phyloP scores from a whole-genome alignment of 2,888 invertebrate genomes.

The Nymphalis c-album region DNA sequence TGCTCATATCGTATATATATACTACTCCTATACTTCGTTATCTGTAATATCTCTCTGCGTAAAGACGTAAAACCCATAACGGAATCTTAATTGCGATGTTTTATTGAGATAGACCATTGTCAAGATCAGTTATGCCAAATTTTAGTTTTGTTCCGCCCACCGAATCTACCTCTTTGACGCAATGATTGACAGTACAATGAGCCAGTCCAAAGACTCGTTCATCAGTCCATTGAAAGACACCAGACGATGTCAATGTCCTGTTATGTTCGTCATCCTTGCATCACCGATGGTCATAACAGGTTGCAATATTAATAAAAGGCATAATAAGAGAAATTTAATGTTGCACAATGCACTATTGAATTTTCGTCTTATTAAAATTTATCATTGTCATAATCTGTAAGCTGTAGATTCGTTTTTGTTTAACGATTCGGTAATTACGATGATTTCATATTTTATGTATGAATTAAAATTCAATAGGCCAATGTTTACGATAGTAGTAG shows the following conservation, averaged over 20 bases:
- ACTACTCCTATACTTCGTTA: constrained; percentile 10
- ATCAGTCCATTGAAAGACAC: constrained; percentile 47
- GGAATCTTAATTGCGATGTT: constrained; percentile 30
- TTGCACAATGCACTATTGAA: constrained; percentile 27
- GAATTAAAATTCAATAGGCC: too few species aligned
- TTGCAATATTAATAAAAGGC: constrained; percentile 32
- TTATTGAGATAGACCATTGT: constrained; percentile 29
- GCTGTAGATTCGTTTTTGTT: too few species aligned
- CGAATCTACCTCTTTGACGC: constrained; percentile 26
- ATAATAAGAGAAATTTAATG: constrained; percentile 26
- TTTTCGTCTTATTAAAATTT: constrained; percentile 12
- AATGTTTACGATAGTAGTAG: too few species aligned
- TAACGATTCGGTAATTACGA: too few species aligned
- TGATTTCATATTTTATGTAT: too few species aligned
- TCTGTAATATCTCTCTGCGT: constrained; percentile 6
- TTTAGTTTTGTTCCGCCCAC: constrained; percentile 27
- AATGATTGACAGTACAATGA: constrained; percentile 54
- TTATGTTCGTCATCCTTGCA: constrained; percentile 40
- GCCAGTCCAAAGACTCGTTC: constrained; percentile 43
- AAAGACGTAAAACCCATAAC: constrained; percentile 29
- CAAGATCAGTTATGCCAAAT: constrained; percentile 33
- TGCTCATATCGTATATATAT: neutral
- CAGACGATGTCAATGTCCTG: constrained; percentile 58
- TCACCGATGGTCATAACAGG: constrained; percentile 34
- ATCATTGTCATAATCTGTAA: neutral